Base-by-base conservation (phyloP, 2,113 vertebrate genomes). In the Genyomyrus donnyi region DNA sequence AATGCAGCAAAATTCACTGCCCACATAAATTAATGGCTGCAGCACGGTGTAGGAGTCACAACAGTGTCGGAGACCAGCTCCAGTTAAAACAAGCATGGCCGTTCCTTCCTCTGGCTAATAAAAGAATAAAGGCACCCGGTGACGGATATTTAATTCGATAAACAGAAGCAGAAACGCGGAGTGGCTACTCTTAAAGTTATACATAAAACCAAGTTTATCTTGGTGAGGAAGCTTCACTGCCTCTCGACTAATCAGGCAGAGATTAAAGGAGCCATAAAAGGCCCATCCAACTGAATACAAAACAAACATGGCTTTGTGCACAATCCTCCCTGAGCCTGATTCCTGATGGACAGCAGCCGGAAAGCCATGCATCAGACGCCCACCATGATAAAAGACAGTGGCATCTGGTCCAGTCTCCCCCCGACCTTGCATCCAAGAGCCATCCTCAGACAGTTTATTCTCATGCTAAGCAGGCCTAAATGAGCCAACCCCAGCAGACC, bases 171-270 rank as follows among this genome's bases (percentile, higher is more conserved):
- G 56, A 62, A 62, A 62, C 24, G 2, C 21, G 0, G 56, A n/a
- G 7, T n/a, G 24, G n/a, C 62, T 70, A 70, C 62, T 70, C 62
- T 5, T 4, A 70, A 70, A 70, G 9, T 31, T 27, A 66, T 3
- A 11, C n/a, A 27, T 1, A 70, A 70, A 70, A 31, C 62, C 9
- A 31, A 70, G 1, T 48, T 53, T 24, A 83, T 84, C 50, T 58
- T 89, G 92, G 88, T 89, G 88, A 91, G 42, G 27, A 86, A 88
- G 89, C 42, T 89, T 90, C 90, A 91, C 92, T 93, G 92, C 91
- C 89, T 89, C 89, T 83, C 93, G 88, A 91, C 74, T 92, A 93
- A 92, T 90, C 92, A 90, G 88, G 91, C 90, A 19, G 74, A 91
- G 90, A 94, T 92, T 88, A 90, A 93, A 88, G 90, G 87, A 85